Evolutionary conservation across 2,113 vertebrate genomes (phyloP), one percentile per base, ranked within the genome.

Genomic region (Melanerpes formicivorus): DNA sequence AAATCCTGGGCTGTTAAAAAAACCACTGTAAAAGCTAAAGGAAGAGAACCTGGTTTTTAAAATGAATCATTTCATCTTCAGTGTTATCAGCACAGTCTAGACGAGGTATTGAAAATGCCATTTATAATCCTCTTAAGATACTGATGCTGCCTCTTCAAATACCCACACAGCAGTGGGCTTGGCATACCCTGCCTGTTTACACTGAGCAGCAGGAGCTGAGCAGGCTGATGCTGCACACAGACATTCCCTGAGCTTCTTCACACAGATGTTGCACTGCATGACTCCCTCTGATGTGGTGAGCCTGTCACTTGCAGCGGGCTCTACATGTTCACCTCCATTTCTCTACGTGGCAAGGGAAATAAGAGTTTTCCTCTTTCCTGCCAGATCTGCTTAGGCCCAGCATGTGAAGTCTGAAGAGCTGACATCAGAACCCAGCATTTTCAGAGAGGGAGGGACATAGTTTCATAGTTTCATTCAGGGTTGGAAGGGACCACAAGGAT

Each of bases 261-360:
- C 3, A 2, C n/a, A 59, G 30, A n/a, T 1, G 1, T 18, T 2
- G 2, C 34, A 21, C 50, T 2, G 0, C 37, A 12, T 1, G 0
- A 30, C 62, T 74, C 37, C 22, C 75, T 13, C 44, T 37, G 19
- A 25, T 5, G 16, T 1, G 6, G n/a, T 46, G 84, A 60, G 7
- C 52, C 44, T 3, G 0, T 9, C 18, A 50, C 30, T 63, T 75
- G 19, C 78, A n/a, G 23, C 0, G 2, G 26, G 46, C 26, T 72
- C 34, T 52, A 18, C 26, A 1, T 5, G 14, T 26, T 37, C 4
- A 3, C 12, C 40, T 64, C 40, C 59, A 34, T 32, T 71, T 55
- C 48, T 42, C 14, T 13, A 14, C 0, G 3, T 5, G 18, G 48
- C 27, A 84, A 86, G 18, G 11, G 46, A 74, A 62, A 55, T 19